Base-by-base conservation (phyloP, 2,888 invertebrate species). In the Ptychoptera albimana region DNA sequence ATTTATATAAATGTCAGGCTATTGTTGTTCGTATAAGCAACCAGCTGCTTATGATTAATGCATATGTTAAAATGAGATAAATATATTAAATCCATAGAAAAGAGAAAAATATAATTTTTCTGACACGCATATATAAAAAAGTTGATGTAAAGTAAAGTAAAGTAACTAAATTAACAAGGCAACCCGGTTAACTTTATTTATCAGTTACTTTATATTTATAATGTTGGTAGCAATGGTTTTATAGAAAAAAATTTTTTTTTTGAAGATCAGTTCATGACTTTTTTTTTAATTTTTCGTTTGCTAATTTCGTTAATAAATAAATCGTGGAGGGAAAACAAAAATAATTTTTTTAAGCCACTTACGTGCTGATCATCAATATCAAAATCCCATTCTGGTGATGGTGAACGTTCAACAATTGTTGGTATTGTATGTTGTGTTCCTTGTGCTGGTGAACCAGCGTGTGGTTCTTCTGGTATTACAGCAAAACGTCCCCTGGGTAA, bases 401-500 rank as follows among this genome's bases (percentile, higher is more conserved):
- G 64, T n/a, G 64, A 63, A 40, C 63, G 61, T n/a, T 38, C 16
- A 11, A 52, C 45, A 37, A 53, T 53, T 44, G 53, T 54, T 31
- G 45, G 32, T 43, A 43, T 43, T 30, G 23, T 23, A 5, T 60
- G 60, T 12, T 60, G 58, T 45, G 57, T 52, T 39, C 61, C 53
- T 15, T 63, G 61, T 39, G 63, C 60, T 7, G 64, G 63, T 37
- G 63, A 60, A 46, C 60, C 60, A 47, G 15, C 58, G 53, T 43
- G 52, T 37, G 70, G 70, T 53, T 72, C 72, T 48, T 66, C 66
- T 38, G 66, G 66, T 53, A 66, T 66, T 48, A 66, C 66, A 52
- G 66, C 65, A 49, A 66, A 66, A 43, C 66, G 58, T 41, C 66
- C 66, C 43, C 66, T 57, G 50, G 64, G 65, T 45, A 66, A 48